These are phyloP conservation scores for Leptocoma aspasia DNA, from an alignment of 2,113 vertebrate genomes.

Conservation along the genomic window DNA sequence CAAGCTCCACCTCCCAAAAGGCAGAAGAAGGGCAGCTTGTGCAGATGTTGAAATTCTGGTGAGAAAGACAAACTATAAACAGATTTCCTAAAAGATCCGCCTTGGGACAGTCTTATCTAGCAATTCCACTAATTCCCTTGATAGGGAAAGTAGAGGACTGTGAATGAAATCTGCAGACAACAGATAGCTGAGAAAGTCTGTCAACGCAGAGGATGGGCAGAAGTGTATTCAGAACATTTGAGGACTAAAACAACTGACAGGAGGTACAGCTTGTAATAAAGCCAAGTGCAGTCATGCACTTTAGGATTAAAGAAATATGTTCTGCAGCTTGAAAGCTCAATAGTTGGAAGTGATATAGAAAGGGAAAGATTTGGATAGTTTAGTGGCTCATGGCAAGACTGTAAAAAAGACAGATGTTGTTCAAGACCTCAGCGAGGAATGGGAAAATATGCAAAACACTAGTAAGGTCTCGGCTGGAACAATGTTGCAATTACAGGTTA, in stretches of 20 bases:
- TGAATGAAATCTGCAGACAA: neutral
- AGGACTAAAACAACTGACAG: slow-evolving; percentile 7
- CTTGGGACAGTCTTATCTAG: slow-evolving; percentile 35
- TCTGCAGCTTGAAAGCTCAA: neutral
- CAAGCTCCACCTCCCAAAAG: neutral
- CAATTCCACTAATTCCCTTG: slow-evolving; percentile 35
- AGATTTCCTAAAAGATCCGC: slow-evolving; percentile 40
- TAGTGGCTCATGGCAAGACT: neutral
- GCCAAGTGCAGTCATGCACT: slow-evolving; percentile 7
- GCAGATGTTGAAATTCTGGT: slow-evolving; percentile 44
- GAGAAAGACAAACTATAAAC: slow-evolving; percentile 48
- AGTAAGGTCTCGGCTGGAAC: neutral
- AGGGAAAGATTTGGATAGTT: neutral
- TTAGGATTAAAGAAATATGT: slow-evolving; percentile 24
- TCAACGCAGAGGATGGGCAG: neutral
- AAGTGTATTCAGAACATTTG: neutral
- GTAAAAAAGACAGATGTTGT: slow-evolving; percentile 22
- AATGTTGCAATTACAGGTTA: neutral
- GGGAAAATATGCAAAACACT: neutral
- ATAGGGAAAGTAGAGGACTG: neutral
- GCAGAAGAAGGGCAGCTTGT: neutral
- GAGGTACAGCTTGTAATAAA: neutral
- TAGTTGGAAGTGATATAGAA: slow-evolving; percentile 11
- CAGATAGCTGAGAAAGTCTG: slow-evolving; percentile 32
- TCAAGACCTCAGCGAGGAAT: neutral